phyloP scores from a whole-genome alignment of 2,113 vertebrate genomes.

The Aphyosemion australe region DNA sequence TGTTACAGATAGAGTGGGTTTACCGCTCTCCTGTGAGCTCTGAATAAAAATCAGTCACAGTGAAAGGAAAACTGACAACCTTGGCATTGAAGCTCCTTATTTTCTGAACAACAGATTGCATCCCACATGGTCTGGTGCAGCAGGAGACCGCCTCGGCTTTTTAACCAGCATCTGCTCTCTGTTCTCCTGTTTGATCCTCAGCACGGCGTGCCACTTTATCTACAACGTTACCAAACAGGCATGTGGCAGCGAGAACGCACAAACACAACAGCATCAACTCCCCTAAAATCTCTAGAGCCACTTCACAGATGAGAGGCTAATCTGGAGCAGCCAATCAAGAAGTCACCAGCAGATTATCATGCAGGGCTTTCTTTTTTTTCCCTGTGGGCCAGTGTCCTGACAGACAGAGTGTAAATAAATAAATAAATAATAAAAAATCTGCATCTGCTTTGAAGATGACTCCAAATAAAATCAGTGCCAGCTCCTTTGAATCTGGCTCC shows the following conservation, averaged over 20 bases:
- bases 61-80: constrained; percentile 63
- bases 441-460: constrained; percentile 62
- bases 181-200: constrained; percentile 50
- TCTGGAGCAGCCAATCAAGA: constrained; percentile 47
- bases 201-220: constrained; percentile 39
- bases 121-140: constrained; percentile 63
- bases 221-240: constrained; percentile 60
- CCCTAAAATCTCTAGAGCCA: constrained; percentile 52
- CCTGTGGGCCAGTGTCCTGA: constrained; percentile 35
- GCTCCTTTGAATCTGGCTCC: constrained; percentile 54
- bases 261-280: constrained; percentile 40
- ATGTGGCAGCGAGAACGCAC: constrained; percentile 36
- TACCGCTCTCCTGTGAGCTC: constrained; percentile 34
- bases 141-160: constrained; percentile 50
- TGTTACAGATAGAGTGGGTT: constrained; percentile 20
- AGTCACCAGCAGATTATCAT: constrained; percentile 49
- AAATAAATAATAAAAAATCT: constrained; percentile 28
- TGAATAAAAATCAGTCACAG: constrained; percentile 50
- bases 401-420: not conserved
- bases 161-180: constrained; percentile 68
- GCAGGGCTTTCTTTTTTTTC: constrained; percentile 34
- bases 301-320: constrained; percentile 65
- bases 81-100: constrained; percentile 48
- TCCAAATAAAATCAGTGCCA: constrained; percentile 64
- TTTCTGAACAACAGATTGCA: constrained; percentile 71